Conservation (phyloP, 2,888 invertebrate species). For the Ischnus inquisitorius region DNA sequence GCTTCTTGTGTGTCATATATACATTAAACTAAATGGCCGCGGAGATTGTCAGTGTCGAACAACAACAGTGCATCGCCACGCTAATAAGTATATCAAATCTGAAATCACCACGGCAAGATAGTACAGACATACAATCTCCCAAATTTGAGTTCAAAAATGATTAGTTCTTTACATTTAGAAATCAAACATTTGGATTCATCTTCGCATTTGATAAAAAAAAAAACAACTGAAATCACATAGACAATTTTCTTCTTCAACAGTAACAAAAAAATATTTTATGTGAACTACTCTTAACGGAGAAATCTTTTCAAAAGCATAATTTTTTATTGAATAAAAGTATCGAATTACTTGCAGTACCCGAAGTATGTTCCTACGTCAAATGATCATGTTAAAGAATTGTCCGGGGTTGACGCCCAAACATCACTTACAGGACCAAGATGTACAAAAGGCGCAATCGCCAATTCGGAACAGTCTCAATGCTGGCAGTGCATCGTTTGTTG, state of each 20-base stretch:
- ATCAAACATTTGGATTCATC: no score
- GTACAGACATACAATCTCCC: no score
- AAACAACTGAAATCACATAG: no score
- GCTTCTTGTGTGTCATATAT: neutral
- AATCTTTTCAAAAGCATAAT: no score
- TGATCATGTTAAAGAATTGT: no score
- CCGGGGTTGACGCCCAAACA: neutral
- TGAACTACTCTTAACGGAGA: no score
- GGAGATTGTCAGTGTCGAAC: neutral
- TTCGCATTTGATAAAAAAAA: no score
- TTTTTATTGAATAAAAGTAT: no score
- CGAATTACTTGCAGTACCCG: neutral
- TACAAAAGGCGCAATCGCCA: slow-evolving; percentile 76
- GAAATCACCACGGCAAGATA: neutral
- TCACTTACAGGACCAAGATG: slow-evolving; percentile 42
- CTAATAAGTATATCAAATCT: slow-evolving; percentile 1
- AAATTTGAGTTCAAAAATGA: no score
- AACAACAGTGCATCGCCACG: neutral
- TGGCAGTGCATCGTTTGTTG: neutral
- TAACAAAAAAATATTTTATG: no score
- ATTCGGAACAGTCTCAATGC: slow-evolving; percentile 77
- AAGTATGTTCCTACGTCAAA: neutral
- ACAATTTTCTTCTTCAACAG: no score
- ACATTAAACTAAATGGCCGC: neutral
- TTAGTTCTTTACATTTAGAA: no score